Evolutionary conservation across 35 echinoderm and acorn worm genomes (phyloP).

Genomic region (Nesometra sesokonis): DNA sequence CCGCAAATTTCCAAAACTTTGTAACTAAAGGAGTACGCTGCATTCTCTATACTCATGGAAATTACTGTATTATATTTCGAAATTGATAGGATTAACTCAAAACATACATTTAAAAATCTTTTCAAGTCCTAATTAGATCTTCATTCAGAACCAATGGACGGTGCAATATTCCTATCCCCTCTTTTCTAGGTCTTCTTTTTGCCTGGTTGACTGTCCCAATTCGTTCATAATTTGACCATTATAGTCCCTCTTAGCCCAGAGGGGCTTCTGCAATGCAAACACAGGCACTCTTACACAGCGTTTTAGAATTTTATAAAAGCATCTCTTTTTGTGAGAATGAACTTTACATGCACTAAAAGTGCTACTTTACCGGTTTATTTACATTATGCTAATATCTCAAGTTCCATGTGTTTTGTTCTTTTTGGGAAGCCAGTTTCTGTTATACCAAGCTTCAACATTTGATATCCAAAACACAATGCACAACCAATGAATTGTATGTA

Average conservation of each 20-base stretch:
- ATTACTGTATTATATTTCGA: not conserved
- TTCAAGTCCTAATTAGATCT: not conserved
- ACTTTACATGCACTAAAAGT: not conserved
- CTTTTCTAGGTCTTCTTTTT: not conserved
- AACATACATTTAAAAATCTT: not conserved
- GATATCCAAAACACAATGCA: not conserved
- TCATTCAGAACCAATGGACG: not conserved
- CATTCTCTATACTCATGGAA: not conserved
- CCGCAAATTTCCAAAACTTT: no score
- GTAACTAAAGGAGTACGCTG: not conserved
- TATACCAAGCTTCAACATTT: not conserved
- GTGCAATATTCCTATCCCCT: not conserved
- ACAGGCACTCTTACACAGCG: not conserved
- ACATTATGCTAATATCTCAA: not conserved
- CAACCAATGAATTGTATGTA: not conserved
- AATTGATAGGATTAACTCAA: not conserved
- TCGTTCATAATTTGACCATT: not conserved
- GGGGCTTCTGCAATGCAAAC: not conserved
- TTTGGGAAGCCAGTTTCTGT: not conserved
- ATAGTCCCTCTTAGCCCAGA: not conserved
- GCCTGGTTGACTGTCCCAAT: no score
- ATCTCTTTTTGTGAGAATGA: not conserved
- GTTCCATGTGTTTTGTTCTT: not conserved
- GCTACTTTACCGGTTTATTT: not conserved
- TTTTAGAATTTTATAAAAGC: not conserved